Evolutionary conservation across 2,113 vertebrate species (phyloP).

Genomic region (Pyrgilauda ruficollis): DNA sequence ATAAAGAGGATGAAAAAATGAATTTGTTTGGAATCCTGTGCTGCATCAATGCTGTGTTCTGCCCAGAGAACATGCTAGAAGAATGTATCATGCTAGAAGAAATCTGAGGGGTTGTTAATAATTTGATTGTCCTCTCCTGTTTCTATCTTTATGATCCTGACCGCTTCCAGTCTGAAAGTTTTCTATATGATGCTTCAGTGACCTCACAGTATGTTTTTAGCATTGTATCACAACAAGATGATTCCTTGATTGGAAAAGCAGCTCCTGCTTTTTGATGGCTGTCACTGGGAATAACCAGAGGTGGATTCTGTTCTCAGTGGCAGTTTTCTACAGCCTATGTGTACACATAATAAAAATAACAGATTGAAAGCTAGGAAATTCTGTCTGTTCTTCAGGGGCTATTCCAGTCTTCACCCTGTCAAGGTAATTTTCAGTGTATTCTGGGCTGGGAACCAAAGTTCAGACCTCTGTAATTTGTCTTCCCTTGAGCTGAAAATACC

Average conservation of each 20-base stretch:
- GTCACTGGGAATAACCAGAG: not conserved
- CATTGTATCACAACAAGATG: not conserved
- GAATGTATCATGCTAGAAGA: not conserved
- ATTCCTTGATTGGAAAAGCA: not conserved
- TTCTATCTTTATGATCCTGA: not conserved
- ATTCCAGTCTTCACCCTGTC: not conserved
- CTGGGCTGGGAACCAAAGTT: not conserved
- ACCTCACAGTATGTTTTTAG: not conserved
- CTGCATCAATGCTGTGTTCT: not conserved
- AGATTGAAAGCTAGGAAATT: not conserved
- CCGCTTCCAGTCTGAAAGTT: not conserved
- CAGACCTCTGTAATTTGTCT: not conserved
- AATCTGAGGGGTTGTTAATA: not conserved
- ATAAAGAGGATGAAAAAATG: not conserved
- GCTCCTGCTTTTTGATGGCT: not conserved
- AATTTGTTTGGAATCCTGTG: not conserved
- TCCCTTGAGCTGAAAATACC: not conserved
- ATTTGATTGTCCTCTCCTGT: not conserved
- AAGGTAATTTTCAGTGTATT: not conserved
- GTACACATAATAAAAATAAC: not conserved
- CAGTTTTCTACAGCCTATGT: not conserved
- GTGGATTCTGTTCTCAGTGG: not conserved
- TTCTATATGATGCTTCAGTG: not conserved
- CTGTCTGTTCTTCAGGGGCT: not conserved
- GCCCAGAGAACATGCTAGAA: too few relatives aligned